Base-by-base conservation (phyloP, 2,888 invertebrate species). In the Thysanoteuthis rhombus region DNA sequence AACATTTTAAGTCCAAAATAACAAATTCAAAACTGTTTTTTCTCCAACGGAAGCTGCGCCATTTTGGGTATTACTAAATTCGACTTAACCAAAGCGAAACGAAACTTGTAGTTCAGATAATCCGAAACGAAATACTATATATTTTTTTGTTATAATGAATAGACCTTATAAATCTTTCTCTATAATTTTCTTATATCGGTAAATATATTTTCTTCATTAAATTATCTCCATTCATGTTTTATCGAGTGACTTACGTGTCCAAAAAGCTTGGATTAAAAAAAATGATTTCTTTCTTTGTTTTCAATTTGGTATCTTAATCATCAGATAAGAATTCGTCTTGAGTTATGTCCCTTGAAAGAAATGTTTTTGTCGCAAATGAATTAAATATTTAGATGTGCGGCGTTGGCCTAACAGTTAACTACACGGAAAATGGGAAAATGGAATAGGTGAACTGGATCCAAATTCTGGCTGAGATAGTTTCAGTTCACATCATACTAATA, bases 31-130 rank as follows among this genome's bases (percentile, higher is more conserved):
- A 75, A 75, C n/a, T 75, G 36, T 75, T 75, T 75, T 75, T 75
- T n/a, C n/a, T 75, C n/a, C 75, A 75, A 75, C 75, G 75, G 75
- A 75, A 75, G 75, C 75, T n/a, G 75, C 75, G 75, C 75, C 75
- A 75, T 75, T 75, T 75, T 75, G 16, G 75, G n/a, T 75, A 12
- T 75, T n/a, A n/a, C n/a, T 16, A 75, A 75, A n/a, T n/a, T 16
- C 2, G 4, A 75, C 16, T 36, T 75, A 36, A 36, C 12, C 4
- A 75, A 16, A 75, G 4, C 75, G 75, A 19, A 75, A 75, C 75
- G 75, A n/a, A 75, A 75, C 8, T n/a, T n/a, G 12, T 36, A 10
- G 8, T 12, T n/a, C 8, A 19, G 1, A 75, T 36, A 75, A 75
- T n/a, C 75, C n/a, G 75, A 75, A 75, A 75, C 75, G 75, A 75